Percentiles rank a stretch among this genome's conserved stretches.
These are phyloP conservation scores for Oeneis ivallda DNA, from an alignment of 2,888 invertebrate species.

Conservation along the genomic window DNA sequence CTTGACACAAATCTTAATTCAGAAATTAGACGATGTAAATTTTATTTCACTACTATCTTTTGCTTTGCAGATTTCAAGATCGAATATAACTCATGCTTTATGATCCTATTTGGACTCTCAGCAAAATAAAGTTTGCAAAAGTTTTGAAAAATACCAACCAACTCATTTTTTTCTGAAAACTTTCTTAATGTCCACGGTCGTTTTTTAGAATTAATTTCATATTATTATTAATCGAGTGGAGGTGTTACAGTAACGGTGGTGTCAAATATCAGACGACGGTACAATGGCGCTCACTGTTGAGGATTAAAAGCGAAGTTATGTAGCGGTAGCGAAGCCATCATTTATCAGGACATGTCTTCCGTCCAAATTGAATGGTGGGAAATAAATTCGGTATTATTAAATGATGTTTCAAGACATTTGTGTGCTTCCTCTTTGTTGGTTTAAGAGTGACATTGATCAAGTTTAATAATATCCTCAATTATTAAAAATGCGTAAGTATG, in stretches of 20 bases:
- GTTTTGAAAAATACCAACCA: too few species aligned
- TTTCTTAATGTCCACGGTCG: neutral
- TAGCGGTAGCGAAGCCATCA: slow-evolving; percentile 74
- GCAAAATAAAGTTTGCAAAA: too few species aligned
- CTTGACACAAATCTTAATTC: too few species aligned
- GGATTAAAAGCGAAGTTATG: slow-evolving; percentile 80
- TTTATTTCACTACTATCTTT: too few species aligned
- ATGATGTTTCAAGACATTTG: slow-evolving; percentile 1
- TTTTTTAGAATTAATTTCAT: neutral
- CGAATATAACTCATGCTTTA: too few species aligned
- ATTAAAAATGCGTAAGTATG: neutral
- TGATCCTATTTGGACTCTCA: too few species aligned
- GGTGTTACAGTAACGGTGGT: slow-evolving; percentile 51
- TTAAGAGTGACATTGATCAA: neutral
- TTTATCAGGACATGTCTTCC: slow-evolving; percentile 72
- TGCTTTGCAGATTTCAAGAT: neutral
- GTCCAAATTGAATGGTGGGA: slow-evolving; percentile 37
- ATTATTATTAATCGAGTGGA: slow-evolving; percentile 1
- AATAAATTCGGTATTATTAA: slow-evolving; percentile 20
- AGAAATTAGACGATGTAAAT: too few species aligned
- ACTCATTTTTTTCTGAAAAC: neutral
- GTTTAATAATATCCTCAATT: neutral
- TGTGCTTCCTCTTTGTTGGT: neutral
- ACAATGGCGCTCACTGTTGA: slow-evolving; percentile 66
- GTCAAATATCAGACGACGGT: slow-evolving; percentile 73